Conservation (phyloP, 2,797 vertebrate genomes). For the Sparidentex hasta region DNA sequence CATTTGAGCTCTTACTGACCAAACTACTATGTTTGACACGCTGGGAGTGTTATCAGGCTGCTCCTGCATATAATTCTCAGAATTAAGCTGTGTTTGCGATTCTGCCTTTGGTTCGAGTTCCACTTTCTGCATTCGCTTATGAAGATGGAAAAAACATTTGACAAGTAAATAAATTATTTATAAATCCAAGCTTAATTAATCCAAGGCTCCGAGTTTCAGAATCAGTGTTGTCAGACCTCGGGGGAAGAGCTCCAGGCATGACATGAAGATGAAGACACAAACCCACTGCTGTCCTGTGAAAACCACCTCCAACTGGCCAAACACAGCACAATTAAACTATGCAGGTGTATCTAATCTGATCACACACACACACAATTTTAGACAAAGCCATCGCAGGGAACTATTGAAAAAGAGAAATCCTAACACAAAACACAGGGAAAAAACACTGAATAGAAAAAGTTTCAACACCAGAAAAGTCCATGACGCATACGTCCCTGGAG, state of each 20-base stretch:
- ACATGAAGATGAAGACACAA: background rate
- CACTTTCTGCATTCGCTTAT: background rate
- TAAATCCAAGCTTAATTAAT: background rate
- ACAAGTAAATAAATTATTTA: slow-evolving; percentile 6
- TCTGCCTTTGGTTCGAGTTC: background rate
- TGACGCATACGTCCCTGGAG: slow-evolving; percentile 34
- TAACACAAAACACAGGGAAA: background rate
- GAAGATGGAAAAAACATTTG: background rate
- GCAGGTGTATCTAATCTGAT: too few species aligned
- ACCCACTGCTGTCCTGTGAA: background rate
- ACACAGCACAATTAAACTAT: too few species aligned
- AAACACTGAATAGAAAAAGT: background rate
- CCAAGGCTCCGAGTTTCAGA: slow-evolving; percentile 12
- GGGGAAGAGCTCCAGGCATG: background rate
- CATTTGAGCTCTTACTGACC: too few species aligned
- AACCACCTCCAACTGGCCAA: background rate
- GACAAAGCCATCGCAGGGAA: too few species aligned
- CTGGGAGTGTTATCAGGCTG: too few species aligned
- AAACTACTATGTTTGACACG: too few species aligned
- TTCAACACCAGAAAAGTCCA: background rate
- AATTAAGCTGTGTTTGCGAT: background rate
- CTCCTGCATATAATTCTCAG: background rate
- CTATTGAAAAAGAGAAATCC: background rate
- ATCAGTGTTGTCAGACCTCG: slow-evolving; percentile 4
- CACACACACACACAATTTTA: background rate